A percentile compares a stretch with the other conserved stretches of the same genome.
Conservation (phyloP, 1,140 invertebrate species). For the Drosophila novamexicana region DNA sequence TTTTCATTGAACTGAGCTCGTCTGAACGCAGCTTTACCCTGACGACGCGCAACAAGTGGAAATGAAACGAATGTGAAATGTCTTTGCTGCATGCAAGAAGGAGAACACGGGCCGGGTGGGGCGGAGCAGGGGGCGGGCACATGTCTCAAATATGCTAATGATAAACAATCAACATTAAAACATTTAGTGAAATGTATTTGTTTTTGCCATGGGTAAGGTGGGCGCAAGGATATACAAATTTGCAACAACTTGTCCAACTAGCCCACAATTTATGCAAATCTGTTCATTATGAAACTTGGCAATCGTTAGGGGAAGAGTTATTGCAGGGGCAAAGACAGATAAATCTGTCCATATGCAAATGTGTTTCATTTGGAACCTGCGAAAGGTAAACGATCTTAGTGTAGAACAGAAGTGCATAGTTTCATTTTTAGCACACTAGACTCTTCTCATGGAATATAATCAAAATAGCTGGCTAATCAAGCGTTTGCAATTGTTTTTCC, state of each 20-base stretch:
- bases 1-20: background rate
- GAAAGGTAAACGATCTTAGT: background rate
- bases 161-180: constrained; percentile 45
- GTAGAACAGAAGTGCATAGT: background rate
- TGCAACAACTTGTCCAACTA: constrained; percentile 23
- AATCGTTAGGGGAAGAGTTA: background rate
- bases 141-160: constrained; percentile 57
- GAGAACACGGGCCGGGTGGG: background rate
- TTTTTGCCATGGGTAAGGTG: background rate
- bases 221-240: constrained; percentile 34
- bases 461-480: too few relatives aligned
- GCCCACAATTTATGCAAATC: constrained; percentile 31
- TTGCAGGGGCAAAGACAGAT: constrained; percentile 3
- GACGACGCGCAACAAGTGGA: constrained; percentile 34
- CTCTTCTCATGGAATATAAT: too few relatives aligned
- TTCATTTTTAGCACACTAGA: background rate
- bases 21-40: constrained; percentile 13
- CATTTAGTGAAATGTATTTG: constrained; percentile 13
- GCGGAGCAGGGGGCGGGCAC: background rate
- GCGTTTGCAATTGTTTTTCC: too few relatives aligned
- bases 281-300: constrained; percentile 9
- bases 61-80: constrained; percentile 37
- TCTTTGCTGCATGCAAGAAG: background rate
- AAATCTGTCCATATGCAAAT: constrained; percentile 5
- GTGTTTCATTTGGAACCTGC: background rate